phyloP scores from a whole-genome alignment of 2,888 invertebrate species.

The Lutraria lutraria region DNA sequence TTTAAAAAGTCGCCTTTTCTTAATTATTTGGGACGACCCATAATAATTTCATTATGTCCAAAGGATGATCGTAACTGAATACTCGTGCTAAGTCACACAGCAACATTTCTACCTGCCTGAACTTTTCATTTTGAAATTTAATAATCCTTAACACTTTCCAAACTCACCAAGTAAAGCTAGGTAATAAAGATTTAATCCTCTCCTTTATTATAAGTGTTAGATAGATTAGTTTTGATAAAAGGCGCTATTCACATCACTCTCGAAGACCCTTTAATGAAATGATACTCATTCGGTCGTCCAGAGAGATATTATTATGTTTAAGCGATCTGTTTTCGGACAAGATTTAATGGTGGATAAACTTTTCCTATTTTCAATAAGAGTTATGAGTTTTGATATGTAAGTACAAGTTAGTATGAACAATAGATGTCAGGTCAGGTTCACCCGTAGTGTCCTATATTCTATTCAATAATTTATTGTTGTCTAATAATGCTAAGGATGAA shows the following conservation, averaged over 20 bases:
- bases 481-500: too few relatives aligned
- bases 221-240: slow-evolving; percentile 39
- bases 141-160: slow-evolving; percentile 11
- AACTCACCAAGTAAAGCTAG: neutral
- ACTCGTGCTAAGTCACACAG: too few relatives aligned
- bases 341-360: neutral
- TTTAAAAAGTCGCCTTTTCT: too few relatives aligned
- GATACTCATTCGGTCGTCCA: neutral
- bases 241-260: neutral
- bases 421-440: too few relatives aligned
- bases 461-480: too few relatives aligned
- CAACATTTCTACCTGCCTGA: neutral
- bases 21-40: too few relatives aligned
- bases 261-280: neutral
- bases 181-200: slow-evolving; percentile 34
- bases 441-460: too few relatives aligned
- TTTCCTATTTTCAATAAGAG: too few relatives aligned
- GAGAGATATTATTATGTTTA: neutral
- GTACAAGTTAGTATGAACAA: too few relatives aligned
- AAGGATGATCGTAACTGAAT: too few relatives aligned
- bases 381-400: too few relatives aligned
- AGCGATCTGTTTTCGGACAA: neutral
- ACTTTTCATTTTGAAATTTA: slow-evolving; percentile 45
- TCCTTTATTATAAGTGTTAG: slow-evolving; percentile 29
- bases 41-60: too few relatives aligned